Evolutionary conservation across 2,888 invertebrate genomes (phyloP).

Genomic region (Spilarctia lutea): DNA sequence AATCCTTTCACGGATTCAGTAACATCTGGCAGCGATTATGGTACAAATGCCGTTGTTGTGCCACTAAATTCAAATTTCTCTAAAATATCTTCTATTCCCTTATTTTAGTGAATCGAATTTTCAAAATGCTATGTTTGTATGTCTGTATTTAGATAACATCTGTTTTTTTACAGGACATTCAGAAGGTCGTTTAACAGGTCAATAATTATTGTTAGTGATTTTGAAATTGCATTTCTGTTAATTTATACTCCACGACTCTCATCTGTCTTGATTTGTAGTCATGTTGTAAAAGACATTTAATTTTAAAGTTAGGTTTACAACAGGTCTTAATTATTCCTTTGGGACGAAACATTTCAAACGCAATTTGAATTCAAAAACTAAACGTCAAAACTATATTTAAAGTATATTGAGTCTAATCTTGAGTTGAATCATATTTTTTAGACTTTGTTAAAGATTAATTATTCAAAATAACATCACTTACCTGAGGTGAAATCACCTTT

Average conservation of each 20-base stretch:
- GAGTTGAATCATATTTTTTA: background rate
- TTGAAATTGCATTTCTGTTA: background rate
- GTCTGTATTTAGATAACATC: too few relatives aligned
- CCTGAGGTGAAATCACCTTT: background rate
- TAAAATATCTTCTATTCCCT: too few relatives aligned
- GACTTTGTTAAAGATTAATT: background rate
- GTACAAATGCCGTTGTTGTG: too few relatives aligned
- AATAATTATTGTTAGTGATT: too few relatives aligned
- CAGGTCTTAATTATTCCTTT: conserved; percentile 31
- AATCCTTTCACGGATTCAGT: background rate
- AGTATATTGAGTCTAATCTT: conserved; percentile 7
- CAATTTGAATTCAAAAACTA: conserved; percentile 53
- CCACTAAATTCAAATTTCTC: too few relatives aligned
- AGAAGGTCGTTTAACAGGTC: too few relatives aligned
- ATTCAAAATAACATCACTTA: background rate
- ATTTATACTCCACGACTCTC: background rate
- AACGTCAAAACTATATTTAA: conserved; percentile 28
- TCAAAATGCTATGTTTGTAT: too few relatives aligned
- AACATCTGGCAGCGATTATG: background rate
- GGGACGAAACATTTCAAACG: conserved; percentile 46
- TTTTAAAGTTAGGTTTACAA: conserved; percentile 36
- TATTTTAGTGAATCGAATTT: too few relatives aligned
- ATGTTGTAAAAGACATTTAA: conserved; percentile 34
- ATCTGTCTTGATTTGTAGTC: background rate
- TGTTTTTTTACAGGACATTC: too few relatives aligned